Evolutionary conservation across 1,140 invertebrate genomes (phyloP).

Genomic region (Octopus bimaculoides): DNA sequence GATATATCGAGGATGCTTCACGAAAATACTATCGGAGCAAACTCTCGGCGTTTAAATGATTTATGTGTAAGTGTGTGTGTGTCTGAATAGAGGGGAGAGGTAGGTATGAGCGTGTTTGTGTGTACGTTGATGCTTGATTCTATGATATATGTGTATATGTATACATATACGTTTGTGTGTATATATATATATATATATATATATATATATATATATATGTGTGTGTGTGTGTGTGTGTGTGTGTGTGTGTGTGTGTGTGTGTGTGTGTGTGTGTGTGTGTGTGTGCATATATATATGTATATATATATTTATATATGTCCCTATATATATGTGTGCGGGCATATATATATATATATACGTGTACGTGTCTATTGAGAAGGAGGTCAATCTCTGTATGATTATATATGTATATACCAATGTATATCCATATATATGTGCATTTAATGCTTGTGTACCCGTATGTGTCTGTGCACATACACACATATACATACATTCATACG

Average conservation of each 20-base stretch:
- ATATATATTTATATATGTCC: background rate
- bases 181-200: background rate
- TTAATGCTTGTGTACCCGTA: background rate
- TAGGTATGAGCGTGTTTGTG: background rate
- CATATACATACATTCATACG: background rate
- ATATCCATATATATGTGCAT: background rate
- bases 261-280: background rate
- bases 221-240: background rate
- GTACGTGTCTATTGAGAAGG: background rate
- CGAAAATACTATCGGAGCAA: too few relatives aligned
- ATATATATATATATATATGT: background rate
- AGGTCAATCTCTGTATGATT: background rate
- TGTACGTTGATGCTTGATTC: background rate
- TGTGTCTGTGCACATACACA: background rate
- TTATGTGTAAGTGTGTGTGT: too few relatives aligned
- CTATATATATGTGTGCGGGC: background rate
- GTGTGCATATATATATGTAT: background rate
- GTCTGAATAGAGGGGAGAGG: too few relatives aligned
- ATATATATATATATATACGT: background rate
- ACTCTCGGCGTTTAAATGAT: too few relatives aligned
- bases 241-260: background rate
- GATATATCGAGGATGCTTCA: too few relatives aligned
- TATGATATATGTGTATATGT: background rate
- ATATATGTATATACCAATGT: background rate
- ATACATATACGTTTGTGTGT: background rate